Evolutionary conservation across 1,140 invertebrate species (phyloP).

Genomic region (Lethrus apterus): DNA sequence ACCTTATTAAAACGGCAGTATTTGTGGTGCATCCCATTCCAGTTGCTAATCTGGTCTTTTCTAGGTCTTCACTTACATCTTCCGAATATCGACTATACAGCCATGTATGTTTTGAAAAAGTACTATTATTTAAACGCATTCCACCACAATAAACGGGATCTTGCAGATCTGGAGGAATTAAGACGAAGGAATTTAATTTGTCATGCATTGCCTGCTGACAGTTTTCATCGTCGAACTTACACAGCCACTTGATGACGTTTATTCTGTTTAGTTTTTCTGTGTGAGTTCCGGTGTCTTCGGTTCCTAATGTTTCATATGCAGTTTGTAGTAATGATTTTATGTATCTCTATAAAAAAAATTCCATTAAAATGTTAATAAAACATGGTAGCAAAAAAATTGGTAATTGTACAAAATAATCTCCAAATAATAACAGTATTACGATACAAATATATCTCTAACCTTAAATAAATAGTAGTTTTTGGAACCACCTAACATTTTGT

Average conservation of each 20-base stretch:
- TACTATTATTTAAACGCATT: not conserved
- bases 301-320: not conserved
- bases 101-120: not conserved
- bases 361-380: not conserved
- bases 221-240: not conserved
- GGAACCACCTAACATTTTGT: not conserved
- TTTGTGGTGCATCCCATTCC: slow-evolving; percentile 7
- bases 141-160: slow-evolving; percentile 2
- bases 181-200: not conserved
- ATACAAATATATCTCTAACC: not conserved
- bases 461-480: slow-evolving; percentile 6
- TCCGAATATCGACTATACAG: not conserved
- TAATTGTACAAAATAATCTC: not conserved
- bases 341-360: slow-evolving; percentile 2
- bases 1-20: too few relatives aligned
- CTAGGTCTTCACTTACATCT: not conserved
- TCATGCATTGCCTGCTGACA: slow-evolving; percentile 1
- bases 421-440: not conserved
- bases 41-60: not conserved
- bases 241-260: slow-evolving; percentile 1
- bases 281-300: not conserved
- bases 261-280: not conserved
- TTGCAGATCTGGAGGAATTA: not conserved
- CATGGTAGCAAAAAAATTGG: not conserved
- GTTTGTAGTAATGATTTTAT: not conserved